A percentile compares a stretch with the other conserved stretches of the same genome.
Conservation (phyloP, 2,113 vertebrate genomes). For the Salvator merianae region DNA sequence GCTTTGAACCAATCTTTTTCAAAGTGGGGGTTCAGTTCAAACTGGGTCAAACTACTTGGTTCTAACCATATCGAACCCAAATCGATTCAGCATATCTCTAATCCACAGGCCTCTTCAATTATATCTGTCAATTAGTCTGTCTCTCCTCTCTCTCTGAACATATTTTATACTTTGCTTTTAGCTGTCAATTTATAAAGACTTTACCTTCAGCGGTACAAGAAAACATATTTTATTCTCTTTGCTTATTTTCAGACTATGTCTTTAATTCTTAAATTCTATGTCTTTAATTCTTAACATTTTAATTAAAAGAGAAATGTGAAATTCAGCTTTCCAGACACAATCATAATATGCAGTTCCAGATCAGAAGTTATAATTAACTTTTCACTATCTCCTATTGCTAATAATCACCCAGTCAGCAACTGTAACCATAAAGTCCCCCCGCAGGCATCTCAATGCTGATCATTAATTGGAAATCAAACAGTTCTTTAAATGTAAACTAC, state of each 20-base stretch:
- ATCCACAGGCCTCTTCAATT: too few species aligned
- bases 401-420: conserved; percentile 60
- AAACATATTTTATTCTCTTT: not conserved
- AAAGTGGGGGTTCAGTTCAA: too few species aligned
- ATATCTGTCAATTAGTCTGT: too few species aligned
- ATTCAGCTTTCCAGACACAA: conserved; percentile 59
- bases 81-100: too few species aligned
- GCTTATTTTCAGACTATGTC: conserved; percentile 13
- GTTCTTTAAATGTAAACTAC: conserved; percentile 40
- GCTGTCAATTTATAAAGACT: not conserved
- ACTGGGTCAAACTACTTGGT: too few species aligned
- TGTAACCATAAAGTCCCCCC: conserved; percentile 23
- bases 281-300: conserved; percentile 53
- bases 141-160: too few species aligned
- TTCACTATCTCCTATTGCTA: conserved; percentile 57
- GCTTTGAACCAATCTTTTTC: too few species aligned
- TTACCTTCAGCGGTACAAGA: not conserved
- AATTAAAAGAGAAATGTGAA: conserved; percentile 61
- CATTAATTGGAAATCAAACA: conserved; percentile 66
- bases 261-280: conserved; percentile 45
- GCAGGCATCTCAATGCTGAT: conserved; percentile 42
- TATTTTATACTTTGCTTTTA: not conserved
- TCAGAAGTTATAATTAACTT: conserved; percentile 64
- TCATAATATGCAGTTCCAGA: conserved; percentile 54
- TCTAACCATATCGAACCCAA: too few species aligned